These are phyloP conservation scores for Ganaspis brasiliensis DNA, from an alignment of 2,888 invertebrate species.

Conservation along the genomic window DNA sequence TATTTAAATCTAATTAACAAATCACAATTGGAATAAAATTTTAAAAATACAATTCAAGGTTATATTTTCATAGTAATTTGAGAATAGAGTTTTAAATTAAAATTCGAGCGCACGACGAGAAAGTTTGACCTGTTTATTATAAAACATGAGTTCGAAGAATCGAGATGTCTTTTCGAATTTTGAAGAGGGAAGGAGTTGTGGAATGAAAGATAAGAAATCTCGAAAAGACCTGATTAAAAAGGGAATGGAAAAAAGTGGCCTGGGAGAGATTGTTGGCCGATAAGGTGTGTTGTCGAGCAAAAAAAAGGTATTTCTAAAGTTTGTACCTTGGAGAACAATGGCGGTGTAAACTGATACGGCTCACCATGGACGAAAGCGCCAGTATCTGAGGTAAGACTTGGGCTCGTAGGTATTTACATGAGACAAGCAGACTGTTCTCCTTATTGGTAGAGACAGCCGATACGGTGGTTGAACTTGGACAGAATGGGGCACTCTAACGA, in stretches of 20 bases:
- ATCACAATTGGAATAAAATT: too few relatives aligned
- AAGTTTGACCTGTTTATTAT: too few relatives aligned
- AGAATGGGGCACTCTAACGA: conserved; percentile 61
- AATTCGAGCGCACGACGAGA: too few relatives aligned
- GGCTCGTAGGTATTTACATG: conserved; percentile 56
- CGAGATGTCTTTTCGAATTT: not conserved
- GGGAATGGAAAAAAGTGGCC: conserved; percentile 23
- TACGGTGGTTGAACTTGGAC: conserved; percentile 71
- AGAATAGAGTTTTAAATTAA: too few relatives aligned
- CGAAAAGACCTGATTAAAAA: conserved; percentile 8
- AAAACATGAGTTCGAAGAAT: conserved; percentile 7
- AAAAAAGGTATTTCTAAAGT: conserved; percentile 27
- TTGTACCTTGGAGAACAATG: conserved; percentile 36
- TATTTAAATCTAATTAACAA: too few relatives aligned
- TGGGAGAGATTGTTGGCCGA: conserved; percentile 24
- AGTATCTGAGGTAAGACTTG: conserved; percentile 56
- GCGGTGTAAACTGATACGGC: conserved; percentile 59
- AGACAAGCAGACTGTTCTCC: conserved; percentile 55
- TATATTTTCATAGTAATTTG: too few relatives aligned
- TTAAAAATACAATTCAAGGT: too few relatives aligned
- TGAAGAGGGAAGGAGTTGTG: conserved; percentile 5
- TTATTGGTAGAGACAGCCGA: conserved; percentile 72
- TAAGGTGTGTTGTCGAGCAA: conserved; percentile 8
- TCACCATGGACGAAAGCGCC: conserved; percentile 50
- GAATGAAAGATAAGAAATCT: conserved; percentile 18